Percentiles rank a stretch among this genome's conserved stretches.
phyloP scores from a whole-genome alignment of 1,140 invertebrate species.

The Calephelis nemesis region DNA sequence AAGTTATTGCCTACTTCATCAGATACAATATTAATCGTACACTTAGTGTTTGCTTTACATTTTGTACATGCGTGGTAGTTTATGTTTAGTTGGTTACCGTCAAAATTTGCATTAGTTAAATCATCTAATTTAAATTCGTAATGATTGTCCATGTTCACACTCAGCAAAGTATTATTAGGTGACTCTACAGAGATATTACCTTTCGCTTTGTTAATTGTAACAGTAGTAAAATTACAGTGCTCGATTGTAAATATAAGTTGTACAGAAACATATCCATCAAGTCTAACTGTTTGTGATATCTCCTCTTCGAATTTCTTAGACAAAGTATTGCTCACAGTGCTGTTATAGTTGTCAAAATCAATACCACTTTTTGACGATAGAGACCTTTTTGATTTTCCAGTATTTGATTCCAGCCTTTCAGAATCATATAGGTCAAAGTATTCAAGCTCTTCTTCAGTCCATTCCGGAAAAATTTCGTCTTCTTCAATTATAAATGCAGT shows the following conservation, averaged over 20 bases:
- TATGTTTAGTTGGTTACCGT: constrained; percentile 52
- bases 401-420: constrained; percentile 32
- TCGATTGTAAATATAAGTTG: constrained; percentile 73
- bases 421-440: constrained; percentile 43
- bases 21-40: constrained; percentile 49
- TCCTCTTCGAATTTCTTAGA: constrained; percentile 31
- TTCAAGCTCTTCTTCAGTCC: constrained; percentile 55
- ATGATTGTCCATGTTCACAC: constrained; percentile 48
- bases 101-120: constrained; percentile 47
- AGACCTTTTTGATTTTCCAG: constrained; percentile 42
- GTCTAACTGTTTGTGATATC: constrained; percentile 27
- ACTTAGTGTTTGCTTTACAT: constrained; percentile 49
- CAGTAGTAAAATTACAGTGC: constrained; percentile 78
- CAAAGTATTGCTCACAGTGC: background rate
- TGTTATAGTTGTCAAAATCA: background rate
- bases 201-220: constrained; percentile 68
- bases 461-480: constrained; percentile 62
- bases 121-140: constrained; percentile 52
- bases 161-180: constrained; percentile 50
- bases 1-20: constrained; percentile 39
- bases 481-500: constrained; percentile 68
- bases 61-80: constrained; percentile 47
- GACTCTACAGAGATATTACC: constrained; percentile 55
- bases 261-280: constrained; percentile 75
- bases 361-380: constrained; percentile 45